Evolutionary conservation across 2,888 invertebrate species (phyloP).

Genomic region (Diloba caeruleocephala): DNA sequence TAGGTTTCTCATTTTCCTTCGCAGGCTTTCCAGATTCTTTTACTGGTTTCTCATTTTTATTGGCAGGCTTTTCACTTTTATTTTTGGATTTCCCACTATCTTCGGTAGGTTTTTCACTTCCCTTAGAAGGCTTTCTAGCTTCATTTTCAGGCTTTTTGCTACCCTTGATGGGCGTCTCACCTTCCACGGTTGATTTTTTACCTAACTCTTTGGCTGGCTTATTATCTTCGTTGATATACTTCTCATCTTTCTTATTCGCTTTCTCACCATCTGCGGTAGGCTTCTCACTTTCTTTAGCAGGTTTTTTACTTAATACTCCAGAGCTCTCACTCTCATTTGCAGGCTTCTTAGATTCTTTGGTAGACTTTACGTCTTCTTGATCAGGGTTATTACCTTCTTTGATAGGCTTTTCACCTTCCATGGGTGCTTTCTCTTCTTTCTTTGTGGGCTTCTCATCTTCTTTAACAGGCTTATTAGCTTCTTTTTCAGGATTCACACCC

Average conservation of each 20-base stretch:
- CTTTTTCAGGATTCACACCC: background rate
- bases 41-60: background rate
- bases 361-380: background rate
- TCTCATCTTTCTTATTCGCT: conserved; percentile 4
- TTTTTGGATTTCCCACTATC: background rate
- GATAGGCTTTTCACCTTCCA: background rate
- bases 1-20: background rate
- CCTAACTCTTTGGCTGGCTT: conserved; percentile 16
- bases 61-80: background rate
- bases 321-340: background rate
- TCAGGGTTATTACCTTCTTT: background rate
- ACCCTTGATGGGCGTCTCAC: conserved; percentile 6
- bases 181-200: conserved; percentile 7
- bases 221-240: too few relatives aligned
- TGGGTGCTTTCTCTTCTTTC: background rate
- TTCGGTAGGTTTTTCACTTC: conserved; percentile 2
- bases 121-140: background rate
- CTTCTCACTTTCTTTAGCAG: conserved; percentile 2
- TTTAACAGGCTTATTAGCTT: background rate
- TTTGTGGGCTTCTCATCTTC: background rate
- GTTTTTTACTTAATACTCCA: background rate
- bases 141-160: conserved; percentile 6
- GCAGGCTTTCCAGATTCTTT: background rate
- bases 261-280: conserved; percentile 8
- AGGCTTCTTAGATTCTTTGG: background rate